phyloP scores from a whole-genome alignment of 37 sponge, comb jelly and placozoan species.

The Amphimedon queenslandica region DNA sequence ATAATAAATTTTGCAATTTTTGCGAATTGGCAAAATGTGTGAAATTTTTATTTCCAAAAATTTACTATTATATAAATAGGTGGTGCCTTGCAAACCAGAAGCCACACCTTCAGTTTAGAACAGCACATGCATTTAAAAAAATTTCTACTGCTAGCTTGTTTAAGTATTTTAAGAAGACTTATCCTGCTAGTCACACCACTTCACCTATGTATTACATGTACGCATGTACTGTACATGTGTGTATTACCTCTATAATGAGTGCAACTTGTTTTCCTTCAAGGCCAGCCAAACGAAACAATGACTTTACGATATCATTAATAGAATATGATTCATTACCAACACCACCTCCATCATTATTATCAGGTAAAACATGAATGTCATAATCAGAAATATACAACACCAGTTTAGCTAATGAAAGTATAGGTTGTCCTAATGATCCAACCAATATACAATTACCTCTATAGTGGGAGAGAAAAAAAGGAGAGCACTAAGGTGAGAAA shows the following conservation, averaged over 20 bases:
- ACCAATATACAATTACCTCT: conserved; percentile 58
- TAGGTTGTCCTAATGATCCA: conserved; percentile 46
- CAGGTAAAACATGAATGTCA: conserved; percentile 39
- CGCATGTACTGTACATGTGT: too few relatives aligned
- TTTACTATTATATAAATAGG: too few relatives aligned
- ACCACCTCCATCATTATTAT: conserved; percentile 1
- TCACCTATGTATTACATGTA: too few relatives aligned
- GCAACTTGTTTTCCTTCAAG: conserved; percentile 67
- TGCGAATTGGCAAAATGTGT: too few relatives aligned
- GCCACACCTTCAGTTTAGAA: too few relatives aligned
- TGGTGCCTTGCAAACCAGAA: too few relatives aligned
- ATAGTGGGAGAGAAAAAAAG: neutral
- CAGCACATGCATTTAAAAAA: too few relatives aligned
- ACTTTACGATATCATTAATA: conserved; percentile 53
- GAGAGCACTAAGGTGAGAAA: neutral
- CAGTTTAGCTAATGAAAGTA: conserved; percentile 44
- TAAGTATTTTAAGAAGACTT: too few relatives aligned
- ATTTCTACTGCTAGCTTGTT: too few relatives aligned
- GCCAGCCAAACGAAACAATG: conserved; percentile 72
- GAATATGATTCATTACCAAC: neutral
- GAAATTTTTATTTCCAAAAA: too few relatives aligned
- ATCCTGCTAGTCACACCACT: too few relatives aligned
- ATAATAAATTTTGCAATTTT: too few relatives aligned
- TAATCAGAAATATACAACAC: conserved; percentile 76
- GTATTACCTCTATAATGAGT: conserved; percentile 64